Evolutionary conservation across 1,140 invertebrate genomes (phyloP).

Genomic region (Linepithema humile): DNA sequence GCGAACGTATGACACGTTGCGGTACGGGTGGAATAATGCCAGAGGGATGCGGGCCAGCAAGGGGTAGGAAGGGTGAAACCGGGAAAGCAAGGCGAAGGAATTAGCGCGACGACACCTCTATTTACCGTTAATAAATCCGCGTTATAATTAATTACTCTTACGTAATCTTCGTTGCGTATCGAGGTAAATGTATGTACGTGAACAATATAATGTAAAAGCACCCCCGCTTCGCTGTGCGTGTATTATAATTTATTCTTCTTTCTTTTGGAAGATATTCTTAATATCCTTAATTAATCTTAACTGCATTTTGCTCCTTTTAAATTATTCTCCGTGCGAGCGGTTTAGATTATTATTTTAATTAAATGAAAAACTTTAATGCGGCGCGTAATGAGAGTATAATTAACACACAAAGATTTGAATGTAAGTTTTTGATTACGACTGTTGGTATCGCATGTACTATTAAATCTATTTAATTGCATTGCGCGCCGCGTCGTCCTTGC

Average conservation of each 20-base stretch:
- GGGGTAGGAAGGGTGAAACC: constrained; percentile 35
- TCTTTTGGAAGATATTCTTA: constrained; percentile 22
- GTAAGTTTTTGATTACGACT: constrained; percentile 23
- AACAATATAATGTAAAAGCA: not conserved
- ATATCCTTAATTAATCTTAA: constrained; percentile 49
- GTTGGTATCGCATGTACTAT: constrained; percentile 15
- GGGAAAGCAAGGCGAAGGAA: constrained; percentile 63
- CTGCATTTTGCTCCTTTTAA: constrained; percentile 16
- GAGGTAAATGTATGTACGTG: constrained; percentile 19
- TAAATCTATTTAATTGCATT: constrained; percentile 24
- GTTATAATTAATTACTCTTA: constrained; percentile 46
- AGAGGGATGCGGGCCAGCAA: constrained; percentile 20
- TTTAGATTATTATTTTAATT: constrained; percentile 41
- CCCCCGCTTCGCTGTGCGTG: not conserved
- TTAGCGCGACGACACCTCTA: constrained; percentile 27
- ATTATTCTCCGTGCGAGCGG: not conserved
- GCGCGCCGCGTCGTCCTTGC: constrained; percentile 53
- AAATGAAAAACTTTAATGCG: constrained; percentile 32
- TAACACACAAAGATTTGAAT: constrained; percentile 13
- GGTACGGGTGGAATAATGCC: constrained; percentile 57
- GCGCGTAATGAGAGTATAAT: constrained; percentile 34
- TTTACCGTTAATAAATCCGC: constrained; percentile 35
- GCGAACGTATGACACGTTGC: constrained; percentile 68
- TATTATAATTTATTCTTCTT: constrained; percentile 8
- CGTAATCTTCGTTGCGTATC: constrained; percentile 23